Evolutionary conservation across 2,797 vertebrate species (phyloP), one percentile per base, ranked within the genome.

Genomic region (Sebastes hubbsi): DNA sequence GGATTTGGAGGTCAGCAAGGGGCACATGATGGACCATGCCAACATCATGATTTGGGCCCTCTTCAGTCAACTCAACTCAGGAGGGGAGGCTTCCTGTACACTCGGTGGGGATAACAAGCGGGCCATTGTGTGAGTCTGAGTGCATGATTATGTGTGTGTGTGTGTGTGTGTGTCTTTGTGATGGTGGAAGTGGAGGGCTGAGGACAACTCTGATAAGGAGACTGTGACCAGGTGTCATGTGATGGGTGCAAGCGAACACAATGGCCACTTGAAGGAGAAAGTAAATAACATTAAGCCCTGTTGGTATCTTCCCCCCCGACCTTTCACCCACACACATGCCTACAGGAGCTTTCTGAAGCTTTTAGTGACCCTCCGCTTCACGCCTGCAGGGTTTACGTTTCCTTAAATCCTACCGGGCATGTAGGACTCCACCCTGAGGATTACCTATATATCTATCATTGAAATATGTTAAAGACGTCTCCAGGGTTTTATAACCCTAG

Each of bases 181-280:
- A 70, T 55, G 52, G 64, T 82, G 68, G 24, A 69, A 77, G 75
- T 36, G 60, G 77, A 89, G 82, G 84, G 81, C 83, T 11, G 30
- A 83, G 68, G 70, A 74, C 38, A 66, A 58, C 76, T 80, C 83
- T 92, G 88, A 92, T 94, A 88, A 91, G 82, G 55, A 91, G 88
- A 64, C 90, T 83, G 90, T 92, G 88, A 94, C 89, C 86, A 92
- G 93, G 88, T 93, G 89, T 93, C 95, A 93, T 95, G 93, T 94
- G 92, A 94, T 89, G 80, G 71, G 61, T 74, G 74, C 78, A 75
- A 72, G 77, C 1, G 3, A 84, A 87, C 78, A 94, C 92, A 95
- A 93, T 89, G 79, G 83, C 60, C 72, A 83, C 83, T 89, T 91
- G 80, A 87, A 83, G 60, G 78, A 82, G 61, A 89, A 86, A 77